Conservation (phyloP, 2,113 vertebrate species). For the Jacana jacana region DNA sequence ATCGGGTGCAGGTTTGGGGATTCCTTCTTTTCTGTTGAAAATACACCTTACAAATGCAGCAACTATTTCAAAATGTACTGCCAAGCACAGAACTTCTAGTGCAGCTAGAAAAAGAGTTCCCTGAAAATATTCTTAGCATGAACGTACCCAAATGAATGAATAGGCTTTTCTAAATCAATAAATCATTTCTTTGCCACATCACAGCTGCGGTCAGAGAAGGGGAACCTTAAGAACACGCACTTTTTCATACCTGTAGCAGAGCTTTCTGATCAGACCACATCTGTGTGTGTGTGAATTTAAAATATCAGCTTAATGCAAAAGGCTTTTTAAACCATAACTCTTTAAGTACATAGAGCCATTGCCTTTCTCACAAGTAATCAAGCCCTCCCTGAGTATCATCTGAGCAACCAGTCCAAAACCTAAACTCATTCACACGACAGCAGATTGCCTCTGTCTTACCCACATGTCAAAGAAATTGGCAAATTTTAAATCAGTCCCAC, state of each 20-base stretch:
- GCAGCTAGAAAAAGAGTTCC: neutral
- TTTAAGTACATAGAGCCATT: neutral
- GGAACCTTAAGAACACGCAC: fast-evolving
- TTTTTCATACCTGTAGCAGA: neutral
- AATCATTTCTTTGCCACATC: neutral
- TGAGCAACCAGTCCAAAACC: neutral
- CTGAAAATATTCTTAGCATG: neutral
- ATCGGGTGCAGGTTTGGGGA: neutral
- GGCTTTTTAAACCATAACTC: neutral
- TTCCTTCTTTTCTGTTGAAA: neutral
- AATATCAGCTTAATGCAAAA: neutral
- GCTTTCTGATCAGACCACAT: neutral
- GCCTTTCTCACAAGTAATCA: neutral
- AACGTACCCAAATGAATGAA: neutral
- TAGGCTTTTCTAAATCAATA: neutral
- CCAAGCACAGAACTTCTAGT: neutral
- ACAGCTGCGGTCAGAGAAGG: neutral
- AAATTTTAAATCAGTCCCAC: neutral
- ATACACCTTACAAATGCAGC: neutral
- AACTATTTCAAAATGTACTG: neutral
- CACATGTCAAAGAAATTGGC: neutral
- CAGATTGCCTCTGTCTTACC: neutral
- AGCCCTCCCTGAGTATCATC: neutral
- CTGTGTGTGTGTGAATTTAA: neutral
- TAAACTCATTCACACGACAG: neutral